These are phyloP conservation scores for Microcebus tavaratra DNA, from an alignment of 2,113 vertebrate species.

Conservation along the genomic window DNA sequence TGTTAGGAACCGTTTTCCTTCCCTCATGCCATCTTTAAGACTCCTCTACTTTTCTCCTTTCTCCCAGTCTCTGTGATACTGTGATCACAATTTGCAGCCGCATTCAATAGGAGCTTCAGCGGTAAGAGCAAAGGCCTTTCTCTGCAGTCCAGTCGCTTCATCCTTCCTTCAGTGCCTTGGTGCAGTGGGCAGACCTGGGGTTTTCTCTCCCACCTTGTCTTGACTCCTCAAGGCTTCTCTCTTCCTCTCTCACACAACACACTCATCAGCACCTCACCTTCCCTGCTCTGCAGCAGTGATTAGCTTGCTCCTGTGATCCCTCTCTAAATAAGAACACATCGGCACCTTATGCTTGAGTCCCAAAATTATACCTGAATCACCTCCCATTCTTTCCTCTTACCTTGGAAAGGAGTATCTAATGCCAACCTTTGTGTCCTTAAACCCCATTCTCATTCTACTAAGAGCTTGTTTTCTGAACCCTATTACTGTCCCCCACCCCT, in stretches of 20 bases:
- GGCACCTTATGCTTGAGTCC: not conserved
- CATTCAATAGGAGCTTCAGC: not conserved
- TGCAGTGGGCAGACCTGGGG: not conserved
- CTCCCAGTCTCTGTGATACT: not conserved
- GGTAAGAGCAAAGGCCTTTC: not conserved
- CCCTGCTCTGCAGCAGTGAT: not conserved
- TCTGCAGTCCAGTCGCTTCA: not conserved
- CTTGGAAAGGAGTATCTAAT: not conserved
- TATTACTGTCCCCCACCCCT: not conserved
- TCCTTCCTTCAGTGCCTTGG: accelerated
- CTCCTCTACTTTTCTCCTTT: not conserved
- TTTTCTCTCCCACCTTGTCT: not conserved
- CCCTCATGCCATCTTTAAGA: not conserved
- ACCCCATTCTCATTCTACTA: not conserved
- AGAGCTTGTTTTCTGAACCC: not conserved
- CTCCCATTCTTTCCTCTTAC: not conserved
- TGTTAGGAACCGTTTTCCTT: not conserved
- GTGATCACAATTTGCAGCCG: not conserved
- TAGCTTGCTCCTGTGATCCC: not conserved
- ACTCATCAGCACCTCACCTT: not conserved
- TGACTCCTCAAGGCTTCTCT: not conserved
- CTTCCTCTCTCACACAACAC: not conserved
- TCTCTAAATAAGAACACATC: not conserved
- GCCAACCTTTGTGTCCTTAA: not conserved
- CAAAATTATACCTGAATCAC: not conserved